Percentiles rank a stretch among this genome's conserved stretches.
These are phyloP conservation scores for Dendrolimus kikuchii DNA, from an alignment of 1,140 invertebrate genomes.

Conservation along the genomic window DNA sequence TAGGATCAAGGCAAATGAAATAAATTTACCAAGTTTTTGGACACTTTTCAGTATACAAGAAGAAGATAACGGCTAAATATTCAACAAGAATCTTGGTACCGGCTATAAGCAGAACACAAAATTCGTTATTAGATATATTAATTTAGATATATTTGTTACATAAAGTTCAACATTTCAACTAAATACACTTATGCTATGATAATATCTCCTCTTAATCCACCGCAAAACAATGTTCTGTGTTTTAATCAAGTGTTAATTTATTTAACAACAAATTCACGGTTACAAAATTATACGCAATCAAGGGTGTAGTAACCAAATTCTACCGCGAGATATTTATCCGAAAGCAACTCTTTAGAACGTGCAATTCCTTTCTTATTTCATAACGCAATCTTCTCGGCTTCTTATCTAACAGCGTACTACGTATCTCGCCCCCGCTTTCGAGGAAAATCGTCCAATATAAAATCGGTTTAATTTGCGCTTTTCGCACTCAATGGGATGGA, in stretches of 20 bases:
- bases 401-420: constrained; percentile 63
- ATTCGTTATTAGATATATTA: too few species aligned
- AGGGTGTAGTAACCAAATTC: constrained; percentile 23
- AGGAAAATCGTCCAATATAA: constrained; percentile 71
- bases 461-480: constrained; percentile 72
- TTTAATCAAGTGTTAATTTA: constrained; percentile 16
- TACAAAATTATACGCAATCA: constrained; percentile 24
- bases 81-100: too few species aligned
- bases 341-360: constrained; percentile 61
- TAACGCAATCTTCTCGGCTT: constrained; percentile 65
- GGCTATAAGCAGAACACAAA: too few species aligned
- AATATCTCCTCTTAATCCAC: background rate
- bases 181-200: too few species aligned
- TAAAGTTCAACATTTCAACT: too few species aligned
- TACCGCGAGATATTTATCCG: constrained; percentile 38
- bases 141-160: too few species aligned
- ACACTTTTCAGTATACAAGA: too few species aligned
- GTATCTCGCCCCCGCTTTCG: constrained; percentile 65
- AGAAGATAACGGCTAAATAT: too few species aligned
- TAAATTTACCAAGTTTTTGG: too few species aligned
- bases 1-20: too few species aligned
- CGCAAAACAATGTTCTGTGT: constrained; percentile 2
- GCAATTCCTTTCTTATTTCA: constrained; percentile 71
- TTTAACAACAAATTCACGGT: constrained; percentile 9
- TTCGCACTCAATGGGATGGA: constrained; percentile 72